Evolutionary conservation across 2,888 invertebrate species (phyloP).

Genomic region (Apocheima hispidaria): DNA sequence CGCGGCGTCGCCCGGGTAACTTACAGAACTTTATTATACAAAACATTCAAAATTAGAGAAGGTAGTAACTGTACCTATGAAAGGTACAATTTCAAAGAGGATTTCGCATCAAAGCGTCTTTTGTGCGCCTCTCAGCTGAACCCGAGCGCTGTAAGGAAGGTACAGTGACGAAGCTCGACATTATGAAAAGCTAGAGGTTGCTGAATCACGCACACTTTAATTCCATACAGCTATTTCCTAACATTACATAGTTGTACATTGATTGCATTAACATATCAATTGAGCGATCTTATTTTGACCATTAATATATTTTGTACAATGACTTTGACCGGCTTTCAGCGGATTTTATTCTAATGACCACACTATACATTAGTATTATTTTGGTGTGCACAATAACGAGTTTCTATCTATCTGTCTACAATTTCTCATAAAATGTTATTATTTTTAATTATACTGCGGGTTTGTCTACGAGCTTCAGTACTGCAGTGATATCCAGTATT

Average conservation of each 20-base stretch:
- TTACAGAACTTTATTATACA: conserved; percentile 10
- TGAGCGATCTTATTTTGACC: too few species aligned
- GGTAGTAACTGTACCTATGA: conserved; percentile 7
- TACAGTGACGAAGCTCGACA: background rate
- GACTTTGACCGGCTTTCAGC: too few species aligned
- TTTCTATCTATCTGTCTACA: too few species aligned
- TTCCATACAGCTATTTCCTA: background rate
- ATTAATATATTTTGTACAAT: too few species aligned
- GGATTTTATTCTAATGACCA: too few species aligned
- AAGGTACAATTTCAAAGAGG: conserved; percentile 29
- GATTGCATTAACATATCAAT: too few species aligned
- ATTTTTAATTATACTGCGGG: too few species aligned
- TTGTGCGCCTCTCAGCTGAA: conserved; percentile 16
- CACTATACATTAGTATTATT: too few species aligned
- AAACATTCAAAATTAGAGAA: background rate
- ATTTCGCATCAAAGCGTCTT: conserved; percentile 24
- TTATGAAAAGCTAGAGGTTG: background rate
- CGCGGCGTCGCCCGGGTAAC: conserved; percentile 12
- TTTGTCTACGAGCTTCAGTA: background rate
- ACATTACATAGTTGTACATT: too few species aligned
- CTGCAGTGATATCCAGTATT: background rate
- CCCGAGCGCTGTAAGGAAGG: background rate
- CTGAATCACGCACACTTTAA: background rate
- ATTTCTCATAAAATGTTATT: too few species aligned
- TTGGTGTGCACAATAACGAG: too few species aligned